These are phyloP conservation scores for Alloplasta piceator DNA, from an alignment of 2,888 invertebrate species.

Conservation along the genomic window DNA sequence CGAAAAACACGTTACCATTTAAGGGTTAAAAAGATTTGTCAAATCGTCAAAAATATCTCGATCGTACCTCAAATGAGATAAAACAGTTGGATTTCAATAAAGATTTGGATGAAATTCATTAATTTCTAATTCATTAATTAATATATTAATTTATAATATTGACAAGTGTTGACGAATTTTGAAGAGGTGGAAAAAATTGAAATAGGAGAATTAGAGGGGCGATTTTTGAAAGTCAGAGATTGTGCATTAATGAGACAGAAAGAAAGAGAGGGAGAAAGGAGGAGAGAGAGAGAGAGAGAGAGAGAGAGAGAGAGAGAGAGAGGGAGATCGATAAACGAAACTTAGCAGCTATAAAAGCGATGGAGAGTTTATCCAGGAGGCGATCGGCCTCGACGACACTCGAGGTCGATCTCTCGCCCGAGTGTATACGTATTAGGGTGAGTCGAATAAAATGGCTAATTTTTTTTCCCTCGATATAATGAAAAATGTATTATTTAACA, in stretches of 20 bases:
- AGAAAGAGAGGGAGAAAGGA: not conserved
- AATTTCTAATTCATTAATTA: no score
- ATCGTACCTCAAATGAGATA: no score
- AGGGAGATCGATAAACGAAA: constrained; percentile 29
- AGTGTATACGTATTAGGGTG: no score
- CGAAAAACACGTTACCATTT: no score
- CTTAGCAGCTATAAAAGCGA: constrained; percentile 33
- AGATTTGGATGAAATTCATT: no score
- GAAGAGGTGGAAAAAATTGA: constrained; percentile 2
- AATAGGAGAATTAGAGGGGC: not conserved
- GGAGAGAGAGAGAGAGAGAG: not conserved
- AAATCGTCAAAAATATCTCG: no score
- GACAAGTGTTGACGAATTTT: not conserved
- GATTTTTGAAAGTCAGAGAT: constrained; percentile 7
- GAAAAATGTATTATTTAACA: no score
- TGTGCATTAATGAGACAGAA: constrained; percentile 31
- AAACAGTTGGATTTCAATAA: no score
- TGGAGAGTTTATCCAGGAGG: constrained; percentile 2
- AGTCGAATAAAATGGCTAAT: no score
- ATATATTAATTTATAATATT: no score
- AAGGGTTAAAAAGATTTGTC: no score
- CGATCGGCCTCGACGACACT: not conserved
- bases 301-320: not conserved
- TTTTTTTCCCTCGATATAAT: no score
- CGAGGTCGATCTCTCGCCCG: constrained; percentile 29